phyloP scores from a whole-genome alignment of 1,140 invertebrate species.

The Magallana angulata region DNA sequence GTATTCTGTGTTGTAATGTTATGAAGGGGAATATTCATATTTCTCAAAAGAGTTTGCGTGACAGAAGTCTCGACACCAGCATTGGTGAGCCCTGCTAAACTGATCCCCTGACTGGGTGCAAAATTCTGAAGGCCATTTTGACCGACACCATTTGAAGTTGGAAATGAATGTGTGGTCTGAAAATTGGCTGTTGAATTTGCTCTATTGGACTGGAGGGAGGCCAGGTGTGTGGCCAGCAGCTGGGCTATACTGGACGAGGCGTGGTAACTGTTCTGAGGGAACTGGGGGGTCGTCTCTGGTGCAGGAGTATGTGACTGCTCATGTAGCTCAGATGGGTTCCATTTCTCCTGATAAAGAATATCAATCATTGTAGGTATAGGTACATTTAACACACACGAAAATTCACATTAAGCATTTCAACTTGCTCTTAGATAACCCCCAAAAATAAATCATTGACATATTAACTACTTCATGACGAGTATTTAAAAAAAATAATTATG shows the following conservation, averaged over 20 bases:
- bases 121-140: not conserved
- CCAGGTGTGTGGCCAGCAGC: conserved; percentile 4
- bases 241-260: conserved; percentile 9
- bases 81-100: not conserved
- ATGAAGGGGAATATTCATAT: conserved; percentile 23
- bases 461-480: too few species aligned
- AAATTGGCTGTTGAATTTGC: not conserved
- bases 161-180: not conserved
- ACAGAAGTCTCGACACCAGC: not conserved
- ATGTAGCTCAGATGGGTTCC: not conserved
- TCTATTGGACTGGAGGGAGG: not conserved
- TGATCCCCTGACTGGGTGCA: not conserved
- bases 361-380: not conserved
- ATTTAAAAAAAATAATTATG: too few species aligned
- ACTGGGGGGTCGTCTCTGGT: conserved; percentile 1
- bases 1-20: not conserved
- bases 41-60: conserved; percentile 18
- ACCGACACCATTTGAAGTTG: not conserved
- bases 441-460: too few species aligned
- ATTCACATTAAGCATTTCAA: too few species aligned
- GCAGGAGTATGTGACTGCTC: not conserved
- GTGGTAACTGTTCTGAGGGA: conserved; percentile 1
- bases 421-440: too few species aligned
- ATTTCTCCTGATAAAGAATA: conserved; percentile 13
- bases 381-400: not conserved